Evolutionary conservation across 2,113 vertebrate species (phyloP), one percentile per base, ranked within the genome.

Genomic region (Xiphophorus couchianus): DNA sequence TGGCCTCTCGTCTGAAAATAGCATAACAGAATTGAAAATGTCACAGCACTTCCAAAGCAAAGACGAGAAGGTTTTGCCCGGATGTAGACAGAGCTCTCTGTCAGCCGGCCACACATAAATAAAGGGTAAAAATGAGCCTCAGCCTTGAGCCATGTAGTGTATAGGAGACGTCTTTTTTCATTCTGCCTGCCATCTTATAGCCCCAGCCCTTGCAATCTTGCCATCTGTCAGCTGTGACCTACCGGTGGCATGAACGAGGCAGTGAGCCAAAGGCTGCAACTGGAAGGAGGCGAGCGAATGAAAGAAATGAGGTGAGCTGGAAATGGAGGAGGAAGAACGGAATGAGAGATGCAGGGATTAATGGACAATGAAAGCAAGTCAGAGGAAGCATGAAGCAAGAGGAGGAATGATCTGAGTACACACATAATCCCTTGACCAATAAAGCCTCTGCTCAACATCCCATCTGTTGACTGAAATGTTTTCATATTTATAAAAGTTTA

Each of bases 161-260:
- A 78, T 71, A 67, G 83, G 61, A 22, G 61, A 66, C 3, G 63
- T 88, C 81, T 79, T 71, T 68, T 78, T 81, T 83, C 76, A 77
- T 86, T 83, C 81, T 70, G 71, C 77, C 73, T 64, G 1, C 39
- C 39, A 69, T 84, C 81, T 85, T 74, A 81, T 13, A 60, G 81
- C 75, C 83, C 71, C 27, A 25, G 51, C 78, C 78, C 72, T 62
- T 31, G 22, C 73, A 63, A 10, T 68, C 69, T 51, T 62, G 66
- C 83, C 86, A 86, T 92, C 84, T 83, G 82, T 88, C 88, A 88
- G 72, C 77, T 28, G 8, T 77, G 84, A 89, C 85, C 81, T 76
- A 70, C 74, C 22, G 60, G 66, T 71, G 79, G 71, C 83, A 71
- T 30, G 29, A 54, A 69, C 19, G 3, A 79, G 86, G 87, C 85